phyloP scores from a whole-genome alignment of 2,113 vertebrate species.

The Pipra filicauda region DNA sequence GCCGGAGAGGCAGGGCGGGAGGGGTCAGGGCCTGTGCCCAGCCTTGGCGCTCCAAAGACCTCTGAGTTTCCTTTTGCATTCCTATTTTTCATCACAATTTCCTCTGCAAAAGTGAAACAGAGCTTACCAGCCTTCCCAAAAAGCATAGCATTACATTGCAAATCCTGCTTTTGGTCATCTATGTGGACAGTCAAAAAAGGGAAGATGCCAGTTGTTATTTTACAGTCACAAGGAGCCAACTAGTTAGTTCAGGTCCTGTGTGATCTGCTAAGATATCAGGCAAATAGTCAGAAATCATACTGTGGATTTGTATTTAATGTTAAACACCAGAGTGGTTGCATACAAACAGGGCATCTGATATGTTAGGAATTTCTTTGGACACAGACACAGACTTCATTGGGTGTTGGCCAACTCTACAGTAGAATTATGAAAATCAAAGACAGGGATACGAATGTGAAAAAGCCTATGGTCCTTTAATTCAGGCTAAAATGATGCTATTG shows the following conservation, averaged over 20 bases:
- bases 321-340: not conserved
- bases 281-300: not conserved
- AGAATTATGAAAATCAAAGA: not conserved
- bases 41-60: not conserved
- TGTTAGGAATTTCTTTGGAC: not conserved
- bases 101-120: not conserved
- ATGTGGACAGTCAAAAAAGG: not conserved
- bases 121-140: not conserved
- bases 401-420: not conserved
- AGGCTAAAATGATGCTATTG: not conserved
- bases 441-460: not conserved
- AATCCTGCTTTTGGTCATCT: not conserved
- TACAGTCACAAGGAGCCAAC: not conserved
- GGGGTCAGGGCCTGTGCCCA: not conserved
- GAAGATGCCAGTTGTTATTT: not conserved
- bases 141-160: not conserved
- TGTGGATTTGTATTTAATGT: not conserved
- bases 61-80: not conserved
- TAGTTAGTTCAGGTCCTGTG: not conserved
- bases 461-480: not conserved
- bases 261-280: not conserved
- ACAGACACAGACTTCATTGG: not conserved
- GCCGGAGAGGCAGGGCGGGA: not conserved
- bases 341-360: too few relatives aligned
- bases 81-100: not conserved